Evolutionary conservation across 2,797 vertebrate species (phyloP), one percentile per base, ranked within the genome.

Genomic region (Lophotriccus pileatus): DNA sequence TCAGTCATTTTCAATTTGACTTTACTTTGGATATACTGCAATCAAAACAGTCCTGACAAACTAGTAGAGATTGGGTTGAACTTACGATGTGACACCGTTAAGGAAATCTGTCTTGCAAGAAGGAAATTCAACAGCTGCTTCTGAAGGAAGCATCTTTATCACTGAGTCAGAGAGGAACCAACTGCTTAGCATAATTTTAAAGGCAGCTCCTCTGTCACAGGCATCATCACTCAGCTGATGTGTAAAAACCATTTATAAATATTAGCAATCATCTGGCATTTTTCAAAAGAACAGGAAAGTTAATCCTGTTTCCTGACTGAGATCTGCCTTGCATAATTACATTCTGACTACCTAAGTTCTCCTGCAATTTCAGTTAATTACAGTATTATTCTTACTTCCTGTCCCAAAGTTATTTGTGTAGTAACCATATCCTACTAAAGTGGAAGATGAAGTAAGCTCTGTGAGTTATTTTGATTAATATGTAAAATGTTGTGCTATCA

Each of bases 301-400:
- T 79, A 96, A 94, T 95, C 94, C 79, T 63, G 92, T 91, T 96
- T 96, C 95, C 96, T 97, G 96, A 93, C 91, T 56, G 83, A 82
- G 67, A 68, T 95, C 80, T 96, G 74, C 76, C 93, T 77, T 93
- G 91, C 89, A 91, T 93, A 94, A 96, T 96, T 96, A 94, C 80
- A 84, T 91, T 94, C 94, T 94, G 91, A 94, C 95, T 96, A 94
- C 93, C 83, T 91, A 95, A 88, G 67, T 95, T 96, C 93, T 94
- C 95, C 83, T 90, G 93, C 63, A 96, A 96, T 96, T 96, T 88
- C 77, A 90, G 85, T 90, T 97, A 96, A 97, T 97, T 96, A 90
- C 91, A 93, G 85, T 88, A 96, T 96, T 97, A 95, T 97, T 97
- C 95, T 94, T 94, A 94, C 85, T 96, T 97, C 95, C 96, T 93